These are phyloP conservation scores for Cetoscarus ocellatus DNA, from an alignment of 2,797 vertebrate species.

Conservation along the genomic window DNA sequence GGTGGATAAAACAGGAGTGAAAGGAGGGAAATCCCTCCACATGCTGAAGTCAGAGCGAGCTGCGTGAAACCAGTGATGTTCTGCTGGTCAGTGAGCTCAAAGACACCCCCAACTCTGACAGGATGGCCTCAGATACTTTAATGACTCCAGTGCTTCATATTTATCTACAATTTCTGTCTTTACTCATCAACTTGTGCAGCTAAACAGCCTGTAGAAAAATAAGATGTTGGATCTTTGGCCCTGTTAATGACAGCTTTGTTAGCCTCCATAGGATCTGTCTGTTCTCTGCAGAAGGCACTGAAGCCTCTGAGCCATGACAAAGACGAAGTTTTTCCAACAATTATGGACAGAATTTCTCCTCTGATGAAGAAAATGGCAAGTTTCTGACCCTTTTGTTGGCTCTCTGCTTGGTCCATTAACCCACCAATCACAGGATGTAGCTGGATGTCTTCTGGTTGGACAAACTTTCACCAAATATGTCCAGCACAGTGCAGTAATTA, in stretches of 20 bases:
- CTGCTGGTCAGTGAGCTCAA: constrained; percentile 8
- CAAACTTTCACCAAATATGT: too few species aligned
- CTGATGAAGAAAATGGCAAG: too few species aligned
- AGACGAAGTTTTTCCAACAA: constrained; percentile 32
- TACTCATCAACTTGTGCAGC: neutral
- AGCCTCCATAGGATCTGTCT: constrained; percentile 55
- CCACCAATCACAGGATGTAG: neutral
- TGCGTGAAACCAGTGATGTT: constrained; percentile 6
- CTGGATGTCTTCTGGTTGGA: too few species aligned
- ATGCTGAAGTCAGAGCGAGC: constrained; percentile 10
- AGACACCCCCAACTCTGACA: constrained; percentile 1
- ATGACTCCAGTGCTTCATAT: constrained; percentile 2
- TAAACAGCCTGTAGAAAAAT: constrained; percentile 4
- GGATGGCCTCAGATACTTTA: constrained; percentile 7
- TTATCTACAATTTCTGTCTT: neutral
- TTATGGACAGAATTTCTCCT: constrained; percentile 37
- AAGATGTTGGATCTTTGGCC: constrained; percentile 5
- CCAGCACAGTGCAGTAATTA: too few species aligned
- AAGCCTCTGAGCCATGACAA: constrained; percentile 59
- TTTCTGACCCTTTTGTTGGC: too few species aligned
- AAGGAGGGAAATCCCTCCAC: constrained; percentile 5
- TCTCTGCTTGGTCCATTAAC: too few species aligned
- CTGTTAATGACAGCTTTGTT: constrained; percentile 57
- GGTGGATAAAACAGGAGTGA: constrained; percentile 13
- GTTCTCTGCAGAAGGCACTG: constrained; percentile 45